Evolutionary conservation across 2,888 invertebrate genomes (phyloP).

Genomic region (Ephialtes manifestator): DNA sequence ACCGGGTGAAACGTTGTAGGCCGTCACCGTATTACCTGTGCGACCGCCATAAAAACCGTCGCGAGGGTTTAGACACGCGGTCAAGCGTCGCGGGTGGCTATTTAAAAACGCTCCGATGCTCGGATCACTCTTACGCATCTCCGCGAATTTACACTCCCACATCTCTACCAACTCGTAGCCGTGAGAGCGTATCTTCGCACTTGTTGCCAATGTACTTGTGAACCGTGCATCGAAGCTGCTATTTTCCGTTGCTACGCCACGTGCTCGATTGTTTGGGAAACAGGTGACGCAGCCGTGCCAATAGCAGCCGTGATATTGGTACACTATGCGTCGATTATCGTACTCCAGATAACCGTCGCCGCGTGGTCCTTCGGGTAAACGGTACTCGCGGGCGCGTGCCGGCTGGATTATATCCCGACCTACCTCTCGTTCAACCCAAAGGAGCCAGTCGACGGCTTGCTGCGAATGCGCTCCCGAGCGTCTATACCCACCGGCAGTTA

Average conservation of each 20-base stretch:
- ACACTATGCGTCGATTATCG: constrained; percentile 10
- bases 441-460: too few species aligned
- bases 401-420: not conserved
- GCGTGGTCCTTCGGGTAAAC: constrained; percentile 6
- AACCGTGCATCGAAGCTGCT: too few species aligned
- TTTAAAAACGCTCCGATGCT: not conserved
- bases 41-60: constrained; percentile 75
- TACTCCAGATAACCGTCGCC: constrained; percentile 40
- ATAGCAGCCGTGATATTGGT: constrained; percentile 52
- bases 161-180: constrained; percentile 16
- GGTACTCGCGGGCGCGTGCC: constrained; percentile 5
- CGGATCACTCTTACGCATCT: not conserved
- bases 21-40: too few species aligned
- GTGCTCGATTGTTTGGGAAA: not conserved
- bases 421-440: too few species aligned
- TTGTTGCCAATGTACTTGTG: too few species aligned
- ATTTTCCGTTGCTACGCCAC: too few species aligned
- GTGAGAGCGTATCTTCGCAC: too few species aligned
- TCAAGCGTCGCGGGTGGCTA: not conserved
- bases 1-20: too few species aligned
- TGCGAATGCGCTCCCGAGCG: too few species aligned
- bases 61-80: constrained; percentile 14
- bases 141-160: constrained; percentile 48
- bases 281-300: constrained; percentile 48
- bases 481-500: too few species aligned